A percentile compares a stretch with the other conserved stretches of the same genome.
Evolutionary conservation across 2,113 vertebrate genomes (phyloP).

Genomic region (Gyps fulvus): DNA sequence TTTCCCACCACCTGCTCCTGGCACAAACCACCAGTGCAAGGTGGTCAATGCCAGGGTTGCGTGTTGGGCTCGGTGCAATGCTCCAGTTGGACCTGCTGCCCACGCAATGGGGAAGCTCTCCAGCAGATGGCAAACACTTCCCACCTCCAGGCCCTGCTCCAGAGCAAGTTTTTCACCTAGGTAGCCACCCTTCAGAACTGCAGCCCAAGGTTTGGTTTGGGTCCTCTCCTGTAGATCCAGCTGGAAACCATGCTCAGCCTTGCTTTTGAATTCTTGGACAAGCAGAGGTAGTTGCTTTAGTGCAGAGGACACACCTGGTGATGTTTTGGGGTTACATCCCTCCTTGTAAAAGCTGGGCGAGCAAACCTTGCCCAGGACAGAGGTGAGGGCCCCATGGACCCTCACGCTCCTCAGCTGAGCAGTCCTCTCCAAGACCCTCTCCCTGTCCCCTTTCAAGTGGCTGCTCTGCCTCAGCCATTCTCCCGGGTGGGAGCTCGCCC

Average conservation of each 20-base stretch:
- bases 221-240: neutral
- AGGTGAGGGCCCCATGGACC: neutral
- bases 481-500: neutral
- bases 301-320: neutral
- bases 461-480: neutral
- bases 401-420: neutral
- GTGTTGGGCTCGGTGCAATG: accelerated
- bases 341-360: neutral
- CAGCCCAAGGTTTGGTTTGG: neutral
- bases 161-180: neutral
- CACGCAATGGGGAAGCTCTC: neutral
- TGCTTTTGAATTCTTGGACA: neutral
- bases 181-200: neutral
- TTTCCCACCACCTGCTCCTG: neutral
- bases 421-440: neutral
- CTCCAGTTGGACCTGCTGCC: neutral
- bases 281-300: neutral
- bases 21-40: accelerated
- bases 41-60: neutral
- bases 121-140: neutral
- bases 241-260: neutral
- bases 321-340: neutral
- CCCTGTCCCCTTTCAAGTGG: neutral
- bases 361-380: neutral
- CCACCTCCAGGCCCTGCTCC: neutral